Evolutionary conservation across 2,888 invertebrate species (phyloP), one percentile per base, ranked within the genome.

Genomic region (Bursaphelenchus okinawaensis): DNA sequence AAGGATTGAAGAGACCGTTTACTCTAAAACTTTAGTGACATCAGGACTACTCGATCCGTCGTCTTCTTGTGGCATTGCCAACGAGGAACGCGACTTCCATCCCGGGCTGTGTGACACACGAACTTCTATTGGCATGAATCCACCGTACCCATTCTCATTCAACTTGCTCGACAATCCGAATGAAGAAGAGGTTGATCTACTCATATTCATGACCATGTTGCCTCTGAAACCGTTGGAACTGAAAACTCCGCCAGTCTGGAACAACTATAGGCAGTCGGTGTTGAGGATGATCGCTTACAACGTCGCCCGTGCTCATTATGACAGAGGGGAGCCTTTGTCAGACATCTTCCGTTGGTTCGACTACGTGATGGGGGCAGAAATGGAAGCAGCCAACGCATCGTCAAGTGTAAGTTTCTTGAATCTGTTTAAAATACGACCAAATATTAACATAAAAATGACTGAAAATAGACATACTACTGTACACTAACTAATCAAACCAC

Each of bases 301-400:
- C 22, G 60, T 65, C n/a, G n/a, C 55, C 0, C 20, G 66, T 23
- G 51, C 40, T 9, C 29, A 23, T 19, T 31, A 27, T 40, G 66
- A 65, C 19, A 20, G 66, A 16, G 66, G 66, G 8, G 65, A 66
- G 23, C 51, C 67, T n/a, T 26, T 59, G 4, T 52, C 56, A 23
- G n/a, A 67, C n/a, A 24, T 68, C 22, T 66, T 67, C 55, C 66
- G 55, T 12, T 66, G 57, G 31, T 68, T 66, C 23, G 66, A 66
- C 55, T 61, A 26, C 26, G 61, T 59, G 22, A 8, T 61, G 62
- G 58, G 58, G n/a, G 58, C 58, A 16, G 61, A 61, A 27, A 20
- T 59, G 28, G 61, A 61, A 59, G 61, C 61, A n/a, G 61, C 59
- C 7, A 61, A 22, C 7, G 24, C 4, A 54, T 24, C 54, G 24